phyloP scores from a whole-genome alignment of 2,888 invertebrate species.

The Folsomia candida region DNA sequence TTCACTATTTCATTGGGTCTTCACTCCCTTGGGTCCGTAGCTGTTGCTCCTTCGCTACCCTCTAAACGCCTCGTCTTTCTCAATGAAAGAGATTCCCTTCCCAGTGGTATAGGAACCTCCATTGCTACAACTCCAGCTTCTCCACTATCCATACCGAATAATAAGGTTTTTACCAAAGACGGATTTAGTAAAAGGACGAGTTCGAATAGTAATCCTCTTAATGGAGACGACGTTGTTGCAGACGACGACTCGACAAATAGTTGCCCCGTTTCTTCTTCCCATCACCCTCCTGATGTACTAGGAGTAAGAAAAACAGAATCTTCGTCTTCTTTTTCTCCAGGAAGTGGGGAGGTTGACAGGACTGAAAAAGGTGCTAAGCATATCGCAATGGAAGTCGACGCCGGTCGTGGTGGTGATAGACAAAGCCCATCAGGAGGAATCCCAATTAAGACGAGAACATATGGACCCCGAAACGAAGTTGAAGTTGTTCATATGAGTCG shows the following conservation, averaged over 20 bases:
- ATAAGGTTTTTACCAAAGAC: not conserved
- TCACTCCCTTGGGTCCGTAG: conserved; percentile 36
- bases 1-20: conserved; percentile 44
- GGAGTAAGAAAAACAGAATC: conserved; percentile 9
- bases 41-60: conserved; percentile 36
- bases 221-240: not conserved
- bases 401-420: conserved; percentile 17
- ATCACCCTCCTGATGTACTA: conserved; percentile 6
- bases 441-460: conserved; percentile 46
- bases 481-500: conserved; percentile 49
- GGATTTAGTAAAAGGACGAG: not conserved
- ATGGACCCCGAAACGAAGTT: conserved; percentile 48
- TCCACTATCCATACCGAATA: not conserved
- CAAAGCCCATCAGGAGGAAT: conserved; percentile 29
- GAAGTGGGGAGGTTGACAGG: conserved; percentile 5
- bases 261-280: not conserved
- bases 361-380: not conserved
- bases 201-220: conserved; percentile 1
- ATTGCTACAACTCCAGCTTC: not conserved
- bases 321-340: not conserved
- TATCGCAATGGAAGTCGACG: conserved; percentile 10
- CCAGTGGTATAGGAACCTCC: not conserved
- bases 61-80: conserved; percentile 4
- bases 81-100: conserved; percentile 8
- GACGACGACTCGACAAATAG: not conserved